A percentile compares a stretch with the other conserved stretches of the same genome.
These are phyloP conservation scores for Apteryx mantelli DNA, from an alignment of 2,113 vertebrate genomes.

Conservation along the genomic window DNA sequence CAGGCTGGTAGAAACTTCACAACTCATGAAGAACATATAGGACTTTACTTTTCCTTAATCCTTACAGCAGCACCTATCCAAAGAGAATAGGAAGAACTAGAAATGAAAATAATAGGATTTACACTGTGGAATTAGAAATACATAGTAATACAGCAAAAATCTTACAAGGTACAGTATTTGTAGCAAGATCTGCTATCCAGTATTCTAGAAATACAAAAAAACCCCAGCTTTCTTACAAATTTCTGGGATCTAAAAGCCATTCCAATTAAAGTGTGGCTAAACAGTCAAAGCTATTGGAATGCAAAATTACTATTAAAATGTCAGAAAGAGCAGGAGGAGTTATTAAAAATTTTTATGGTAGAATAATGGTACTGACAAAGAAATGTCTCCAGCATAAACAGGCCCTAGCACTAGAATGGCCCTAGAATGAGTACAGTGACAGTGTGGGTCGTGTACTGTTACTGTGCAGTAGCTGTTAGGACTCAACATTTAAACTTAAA, in stretches of 20 bases:
- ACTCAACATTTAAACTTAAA: neutral
- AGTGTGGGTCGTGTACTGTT: fast-evolving
- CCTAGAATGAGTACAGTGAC: neutral
- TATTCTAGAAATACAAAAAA: neutral
- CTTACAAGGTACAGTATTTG: neutral
- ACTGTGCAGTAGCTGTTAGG: neutral
- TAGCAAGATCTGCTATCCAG: neutral
- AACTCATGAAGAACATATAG: neutral
- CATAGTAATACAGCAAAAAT: neutral
- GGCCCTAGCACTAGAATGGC: neutral
- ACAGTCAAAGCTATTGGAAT: neutral
- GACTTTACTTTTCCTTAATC: neutral
- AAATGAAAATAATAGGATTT: neutral
- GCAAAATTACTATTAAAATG: neutral
- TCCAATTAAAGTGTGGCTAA: neutral
- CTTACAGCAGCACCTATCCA: neutral
- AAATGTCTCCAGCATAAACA: neutral
- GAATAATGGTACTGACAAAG: neutral
- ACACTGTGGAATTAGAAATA: neutral
- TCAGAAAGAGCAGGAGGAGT: neutral
- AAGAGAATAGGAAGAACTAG: neutral
- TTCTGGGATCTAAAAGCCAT: neutral
- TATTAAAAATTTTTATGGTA: neutral
- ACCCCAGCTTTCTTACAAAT: neutral
- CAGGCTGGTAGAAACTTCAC: neutral